Conservation (phyloP, 2,113 vertebrate species). For the Nyctibius bracteatus region DNA sequence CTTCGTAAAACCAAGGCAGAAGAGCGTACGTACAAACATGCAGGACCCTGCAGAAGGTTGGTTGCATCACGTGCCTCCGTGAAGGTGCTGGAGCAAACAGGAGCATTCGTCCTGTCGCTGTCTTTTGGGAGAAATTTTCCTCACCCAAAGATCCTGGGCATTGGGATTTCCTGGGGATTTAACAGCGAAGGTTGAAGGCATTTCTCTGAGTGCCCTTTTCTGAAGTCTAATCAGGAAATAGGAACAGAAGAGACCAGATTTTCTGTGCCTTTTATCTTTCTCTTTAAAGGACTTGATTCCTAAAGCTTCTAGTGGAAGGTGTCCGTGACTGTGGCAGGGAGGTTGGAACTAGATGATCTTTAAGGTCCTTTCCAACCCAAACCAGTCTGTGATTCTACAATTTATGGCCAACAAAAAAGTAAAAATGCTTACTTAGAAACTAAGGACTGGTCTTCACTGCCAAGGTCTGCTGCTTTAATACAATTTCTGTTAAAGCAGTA, state of each 20-base stretch:
- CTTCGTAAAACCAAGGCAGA: background rate
- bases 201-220: background rate
- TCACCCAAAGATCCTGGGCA: background rate
- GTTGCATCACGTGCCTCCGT: accelerated
- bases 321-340: too few species aligned
- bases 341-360: too few species aligned
- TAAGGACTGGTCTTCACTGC: background rate
- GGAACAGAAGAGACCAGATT: background rate
- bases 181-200: background rate
- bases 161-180: background rate
- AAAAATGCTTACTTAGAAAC: background rate
- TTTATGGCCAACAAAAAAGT: background rate
- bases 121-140: background rate
- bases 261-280: background rate
- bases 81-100: background rate
- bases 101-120: background rate
- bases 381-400: too few species aligned
- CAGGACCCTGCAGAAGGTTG: background rate
- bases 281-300: background rate
- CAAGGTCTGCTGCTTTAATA: background rate
- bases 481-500: background rate
- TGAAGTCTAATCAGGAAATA: background rate
- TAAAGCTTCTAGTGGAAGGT: too few species aligned
- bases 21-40: background rate
- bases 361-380: too few species aligned